A percentile compares a stretch with the other conserved stretches of the same genome.
Evolutionary conservation across 2,888 invertebrate genomes (phyloP).

Genomic region (Ennomos quercinarius): DNA sequence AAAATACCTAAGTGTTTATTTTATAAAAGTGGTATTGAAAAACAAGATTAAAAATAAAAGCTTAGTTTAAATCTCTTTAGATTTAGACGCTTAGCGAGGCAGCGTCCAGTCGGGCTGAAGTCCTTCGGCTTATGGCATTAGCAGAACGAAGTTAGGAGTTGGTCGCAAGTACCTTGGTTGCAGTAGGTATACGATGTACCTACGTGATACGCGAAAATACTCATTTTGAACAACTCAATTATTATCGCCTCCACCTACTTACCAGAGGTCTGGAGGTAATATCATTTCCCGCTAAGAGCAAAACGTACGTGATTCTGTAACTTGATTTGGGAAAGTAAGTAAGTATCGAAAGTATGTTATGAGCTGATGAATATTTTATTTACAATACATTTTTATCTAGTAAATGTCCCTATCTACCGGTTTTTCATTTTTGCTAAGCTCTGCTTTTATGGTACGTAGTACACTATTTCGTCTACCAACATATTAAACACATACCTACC

Average conservation of each 20-base stretch:
- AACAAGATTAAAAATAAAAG: constrained; percentile 29
- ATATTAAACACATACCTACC: no score
- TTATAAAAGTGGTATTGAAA: constrained; percentile 16
- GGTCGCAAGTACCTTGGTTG: constrained; percentile 51
- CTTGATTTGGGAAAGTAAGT: constrained; percentile 1
- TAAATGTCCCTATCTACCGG: no score
- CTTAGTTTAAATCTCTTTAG: constrained; percentile 7
- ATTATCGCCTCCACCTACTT: constrained; percentile 26
- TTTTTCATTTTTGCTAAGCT: no score
- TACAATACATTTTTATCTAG: no score
- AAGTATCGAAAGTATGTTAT: constrained; percentile 9
- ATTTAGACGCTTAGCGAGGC: constrained; percentile 15
- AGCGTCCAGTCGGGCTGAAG: constrained; percentile 23
- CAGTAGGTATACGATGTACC: constrained; percentile 32
- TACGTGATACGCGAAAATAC: constrained; percentile 46
- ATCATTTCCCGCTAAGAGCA: constrained; percentile 19
- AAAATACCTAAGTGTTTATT: constrained; percentile 13
- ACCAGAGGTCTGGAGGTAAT: constrained; percentile 15
- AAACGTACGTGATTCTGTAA: constrained; percentile 14
- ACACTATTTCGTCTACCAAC: no score
- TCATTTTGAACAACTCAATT: constrained; percentile 48
- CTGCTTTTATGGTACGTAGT: no score
- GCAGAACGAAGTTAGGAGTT: constrained; percentile 56
- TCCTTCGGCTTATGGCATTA: constrained; percentile 58
- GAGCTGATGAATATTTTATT: constrained; percentile 3